Evolutionary conservation across 1,140 invertebrate species (phyloP).

Genomic region (Melipona quadrifasciata): DNA sequence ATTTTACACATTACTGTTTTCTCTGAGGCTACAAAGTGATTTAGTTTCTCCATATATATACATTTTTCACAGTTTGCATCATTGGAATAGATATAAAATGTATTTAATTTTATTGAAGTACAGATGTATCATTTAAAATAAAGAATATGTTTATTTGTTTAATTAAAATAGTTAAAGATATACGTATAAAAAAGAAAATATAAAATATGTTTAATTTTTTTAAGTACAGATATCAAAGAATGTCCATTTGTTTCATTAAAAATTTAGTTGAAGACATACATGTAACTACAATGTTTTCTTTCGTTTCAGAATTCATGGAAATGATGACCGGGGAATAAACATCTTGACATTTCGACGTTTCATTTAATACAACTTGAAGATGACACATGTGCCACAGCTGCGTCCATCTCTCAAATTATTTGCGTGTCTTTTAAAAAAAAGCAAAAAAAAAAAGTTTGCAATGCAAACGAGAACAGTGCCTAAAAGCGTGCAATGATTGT

Average conservation of each 20-base stretch:
- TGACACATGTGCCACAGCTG: conserved; percentile 47
- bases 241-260: too few relatives aligned
- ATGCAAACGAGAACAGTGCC: conserved; percentile 42
- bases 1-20: not conserved
- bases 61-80: not conserved
- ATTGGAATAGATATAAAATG: not conserved
- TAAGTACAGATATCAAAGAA: not conserved
- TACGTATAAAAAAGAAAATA: not conserved
- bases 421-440: conserved; percentile 31
- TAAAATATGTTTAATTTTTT: not conserved
- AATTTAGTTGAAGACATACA: too few relatives aligned
- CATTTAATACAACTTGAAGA: conserved; percentile 40
- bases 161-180: not conserved
- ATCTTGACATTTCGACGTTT: conserved; percentile 17
- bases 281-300: not conserved
- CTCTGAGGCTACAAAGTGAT: not conserved
- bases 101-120: not conserved
- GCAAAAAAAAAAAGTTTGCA: conserved; percentile 45
- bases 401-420: conserved; percentile 49
- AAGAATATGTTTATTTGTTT: not conserved
- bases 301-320: conserved; percentile 95
- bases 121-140: not conserved
- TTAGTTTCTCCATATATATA: not conserved
- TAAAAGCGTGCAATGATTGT: conserved; percentile 32
- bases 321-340: conserved; percentile 97